A percentile compares a stretch with the other conserved stretches of the same genome.
phyloP scores from a whole-genome alignment of 2,888 invertebrate genomes.

The Brachynemurus nebulosus region DNA sequence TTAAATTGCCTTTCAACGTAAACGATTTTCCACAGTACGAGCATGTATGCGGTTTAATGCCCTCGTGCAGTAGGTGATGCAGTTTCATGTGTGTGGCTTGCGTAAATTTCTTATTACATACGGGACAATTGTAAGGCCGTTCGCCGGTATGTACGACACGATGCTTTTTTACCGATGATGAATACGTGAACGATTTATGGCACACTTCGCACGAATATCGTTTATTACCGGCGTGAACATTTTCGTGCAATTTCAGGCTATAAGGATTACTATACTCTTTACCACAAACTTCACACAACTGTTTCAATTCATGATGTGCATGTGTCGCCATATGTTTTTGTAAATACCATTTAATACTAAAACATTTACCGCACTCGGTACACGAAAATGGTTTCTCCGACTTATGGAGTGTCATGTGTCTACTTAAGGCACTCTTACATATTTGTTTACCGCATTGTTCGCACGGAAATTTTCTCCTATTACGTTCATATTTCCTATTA shows the following conservation, averaged over 20 bases:
- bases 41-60: background rate
- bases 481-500: too few species aligned
- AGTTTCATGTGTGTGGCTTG: background rate
- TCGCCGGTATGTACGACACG: background rate
- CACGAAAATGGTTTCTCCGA: too few species aligned
- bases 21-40: background rate
- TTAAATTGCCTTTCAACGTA: slow-evolving; percentile 4
- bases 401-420: too few species aligned
- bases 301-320: background rate
- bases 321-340: too few species aligned
- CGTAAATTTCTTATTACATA: background rate
- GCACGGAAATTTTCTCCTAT: too few species aligned
- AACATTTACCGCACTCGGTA: too few species aligned
- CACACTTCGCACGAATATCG: background rate
- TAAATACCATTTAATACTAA: too few species aligned
- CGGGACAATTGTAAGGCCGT: background rate
- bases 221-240: background rate
- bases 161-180: background rate
- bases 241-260: background rate
- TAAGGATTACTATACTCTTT: background rate
- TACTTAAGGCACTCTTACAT: too few species aligned
- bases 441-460: too few species aligned
- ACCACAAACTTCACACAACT: background rate
- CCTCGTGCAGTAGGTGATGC: background rate
- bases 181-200: background rate